phyloP scores from a whole-genome alignment of 1,140 invertebrate species.

The Latrodectus geometricus region DNA sequence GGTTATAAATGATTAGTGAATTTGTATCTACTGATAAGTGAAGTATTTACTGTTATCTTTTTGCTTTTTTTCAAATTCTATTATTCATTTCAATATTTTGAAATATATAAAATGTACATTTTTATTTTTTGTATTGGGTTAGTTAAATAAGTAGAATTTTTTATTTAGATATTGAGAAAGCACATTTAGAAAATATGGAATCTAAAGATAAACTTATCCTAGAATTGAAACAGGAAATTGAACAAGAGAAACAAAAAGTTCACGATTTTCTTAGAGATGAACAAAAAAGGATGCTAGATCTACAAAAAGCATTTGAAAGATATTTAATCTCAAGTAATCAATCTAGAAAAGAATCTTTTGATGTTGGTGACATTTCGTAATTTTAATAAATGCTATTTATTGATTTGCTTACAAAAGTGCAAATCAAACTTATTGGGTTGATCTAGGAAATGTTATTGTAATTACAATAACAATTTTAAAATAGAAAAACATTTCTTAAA shows the following conservation, averaged over 20 bases:
- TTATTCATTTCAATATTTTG: too few relatives aligned
- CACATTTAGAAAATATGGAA: constrained; percentile 3
- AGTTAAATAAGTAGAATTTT: neutral
- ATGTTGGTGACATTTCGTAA: too few relatives aligned
- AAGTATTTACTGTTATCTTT: too few relatives aligned
- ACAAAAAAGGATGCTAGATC: neutral
- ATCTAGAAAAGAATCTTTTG: neutral
- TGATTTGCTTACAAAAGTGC: too few relatives aligned
- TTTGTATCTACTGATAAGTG: too few relatives aligned
- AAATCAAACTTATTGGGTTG: too few relatives aligned
- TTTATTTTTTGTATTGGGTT: neutral
- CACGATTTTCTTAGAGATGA: constrained; percentile 14
- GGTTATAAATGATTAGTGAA: too few relatives aligned
- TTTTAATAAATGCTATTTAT: too few relatives aligned
- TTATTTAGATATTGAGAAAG: neutral
- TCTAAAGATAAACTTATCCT: neutral
- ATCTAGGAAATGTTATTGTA: too few relatives aligned
- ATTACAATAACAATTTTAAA: too few relatives aligned
- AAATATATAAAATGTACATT: neutral
- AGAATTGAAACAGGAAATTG: constrained; percentile 2
- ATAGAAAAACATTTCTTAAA: too few relatives aligned
- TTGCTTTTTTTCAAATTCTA: too few relatives aligned
- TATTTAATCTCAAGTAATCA: neutral
- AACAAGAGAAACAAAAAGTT: constrained; percentile 12
- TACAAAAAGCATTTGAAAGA: constrained; percentile 20